Evolutionary conservation across 2,888 invertebrate species (phyloP).

Genomic region (Habrosyne pyritoides): DNA sequence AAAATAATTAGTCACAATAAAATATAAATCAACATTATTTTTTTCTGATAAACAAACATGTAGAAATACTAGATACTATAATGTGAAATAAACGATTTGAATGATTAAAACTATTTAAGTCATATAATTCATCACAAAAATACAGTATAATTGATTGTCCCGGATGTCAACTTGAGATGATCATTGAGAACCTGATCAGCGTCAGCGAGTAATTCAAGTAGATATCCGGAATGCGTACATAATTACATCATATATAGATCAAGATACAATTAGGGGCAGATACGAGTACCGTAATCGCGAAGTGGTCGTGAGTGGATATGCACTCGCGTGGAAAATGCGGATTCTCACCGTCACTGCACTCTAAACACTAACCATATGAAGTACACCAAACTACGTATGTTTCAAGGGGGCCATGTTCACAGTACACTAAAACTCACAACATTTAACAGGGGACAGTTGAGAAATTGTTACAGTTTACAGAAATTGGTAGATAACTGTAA

Average conservation of each 20-base stretch:
- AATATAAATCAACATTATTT: slow-evolving; percentile 33
- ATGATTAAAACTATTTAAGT: slow-evolving; percentile 6
- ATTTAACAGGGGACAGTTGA: not conserved
- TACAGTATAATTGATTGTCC: not conserved
- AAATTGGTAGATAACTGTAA: slow-evolving; percentile 50
- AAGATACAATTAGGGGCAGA: not conserved
- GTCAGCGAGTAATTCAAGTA: not conserved
- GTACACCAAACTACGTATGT: not conserved
- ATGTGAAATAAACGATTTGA: slow-evolving; percentile 30
- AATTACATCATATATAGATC: not conserved
- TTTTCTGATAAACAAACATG: slow-evolving; percentile 37
- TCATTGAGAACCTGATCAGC: too few species aligned
- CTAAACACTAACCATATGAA: not conserved
- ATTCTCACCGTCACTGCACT: not conserved
- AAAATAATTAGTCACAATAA: slow-evolving; percentile 39
- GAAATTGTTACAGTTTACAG: slow-evolving; percentile 37
- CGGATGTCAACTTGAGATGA: not conserved
- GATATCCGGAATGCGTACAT: not conserved
- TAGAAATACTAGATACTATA: slow-evolving; percentile 24
- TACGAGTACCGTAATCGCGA: not conserved
- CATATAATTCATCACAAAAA: slow-evolving; percentile 4
- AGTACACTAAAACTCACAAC: not conserved
- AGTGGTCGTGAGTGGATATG: not conserved
- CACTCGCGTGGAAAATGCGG: not conserved
- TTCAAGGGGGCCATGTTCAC: not conserved